phyloP scores from a whole-genome alignment of 2,888 invertebrate species.

The Amphipoea lucens region DNA sequence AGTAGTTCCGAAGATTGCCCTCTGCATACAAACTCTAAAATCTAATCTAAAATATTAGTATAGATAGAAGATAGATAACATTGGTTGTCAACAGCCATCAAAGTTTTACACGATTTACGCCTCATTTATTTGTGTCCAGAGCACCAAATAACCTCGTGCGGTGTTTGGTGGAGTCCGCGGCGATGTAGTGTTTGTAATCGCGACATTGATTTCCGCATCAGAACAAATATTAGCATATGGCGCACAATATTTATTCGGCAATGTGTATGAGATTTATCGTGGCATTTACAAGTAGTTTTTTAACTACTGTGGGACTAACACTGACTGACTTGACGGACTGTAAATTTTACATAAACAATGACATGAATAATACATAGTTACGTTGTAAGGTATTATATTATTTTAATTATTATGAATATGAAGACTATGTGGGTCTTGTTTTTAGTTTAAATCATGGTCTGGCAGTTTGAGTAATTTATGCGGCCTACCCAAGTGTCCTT shows the following conservation, averaged over 20 bases:
- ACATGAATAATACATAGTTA: no score
- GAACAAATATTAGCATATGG: slow-evolving; percentile 41
- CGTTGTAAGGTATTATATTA: no score
- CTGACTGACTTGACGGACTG: no score
- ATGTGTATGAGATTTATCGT: slow-evolving; percentile 26
- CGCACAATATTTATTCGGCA: slow-evolving; percentile 31
- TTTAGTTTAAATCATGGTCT: no score
- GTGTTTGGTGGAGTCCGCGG: not conserved
- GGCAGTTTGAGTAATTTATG: no score
- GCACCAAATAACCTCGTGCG: slow-evolving; percentile 21
- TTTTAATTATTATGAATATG: no score
- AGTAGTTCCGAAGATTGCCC: not conserved
- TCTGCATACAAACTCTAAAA: no score
- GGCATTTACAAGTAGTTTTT: slow-evolving; percentile 1
- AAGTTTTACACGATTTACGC: not conserved
- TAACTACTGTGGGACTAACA: slow-evolving; percentile 3
- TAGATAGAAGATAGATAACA: not conserved
- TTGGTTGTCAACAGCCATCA: not conserved
- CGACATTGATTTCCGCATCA: slow-evolving; percentile 44
- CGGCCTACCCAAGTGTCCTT: no score
- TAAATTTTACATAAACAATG: no score
- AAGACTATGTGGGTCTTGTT: no score
- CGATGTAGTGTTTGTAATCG: slow-evolving; percentile 18
- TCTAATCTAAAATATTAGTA: not conserved
- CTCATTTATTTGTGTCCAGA: slow-evolving; percentile 12